These are phyloP conservation scores for Gasterosteus aculeatus DNA, from an alignment of 2,113 vertebrate genomes.

Conservation along the genomic window DNA sequence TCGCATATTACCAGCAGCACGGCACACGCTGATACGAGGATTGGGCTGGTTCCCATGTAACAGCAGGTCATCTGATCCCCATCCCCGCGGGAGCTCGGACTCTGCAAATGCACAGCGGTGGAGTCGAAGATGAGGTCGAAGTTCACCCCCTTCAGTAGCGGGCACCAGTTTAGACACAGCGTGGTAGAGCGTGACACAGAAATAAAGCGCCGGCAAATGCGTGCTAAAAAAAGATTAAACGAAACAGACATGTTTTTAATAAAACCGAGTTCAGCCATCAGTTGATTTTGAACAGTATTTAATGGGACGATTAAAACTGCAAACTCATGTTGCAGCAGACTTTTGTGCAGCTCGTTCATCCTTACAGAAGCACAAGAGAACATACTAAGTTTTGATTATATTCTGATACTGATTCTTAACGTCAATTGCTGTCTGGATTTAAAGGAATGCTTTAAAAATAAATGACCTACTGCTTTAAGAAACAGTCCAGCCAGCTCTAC, in stretches of 20 bases:
- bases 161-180: neutral
- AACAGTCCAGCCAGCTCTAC: neutral
- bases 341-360: constrained; percentile 6
- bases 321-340: neutral
- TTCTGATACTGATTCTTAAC: constrained; percentile 17
- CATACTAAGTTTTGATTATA: constrained; percentile 7
- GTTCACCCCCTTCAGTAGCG: neutral
- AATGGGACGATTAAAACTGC: neutral
- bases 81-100: constrained; percentile 19
- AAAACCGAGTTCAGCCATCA: neutral
- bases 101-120: constrained; percentile 29
- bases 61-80: constrained; percentile 52
- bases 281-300: neutral
- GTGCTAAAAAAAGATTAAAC: no score
- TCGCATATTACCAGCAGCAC: constrained; percentile 44
- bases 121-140: neutral
- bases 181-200: neutral
- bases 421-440: neutral
- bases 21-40: constrained; percentile 45
- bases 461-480: neutral
- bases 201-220: neutral
- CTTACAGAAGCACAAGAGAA: neutral
- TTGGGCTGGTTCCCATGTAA: constrained; percentile 45
- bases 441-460: neutral
- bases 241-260: constrained; percentile 1